Percentiles rank a stretch among this genome's conserved stretches.
Conservation (phyloP, 2,797 vertebrate species). For the Pempheris klunzingeri region DNA sequence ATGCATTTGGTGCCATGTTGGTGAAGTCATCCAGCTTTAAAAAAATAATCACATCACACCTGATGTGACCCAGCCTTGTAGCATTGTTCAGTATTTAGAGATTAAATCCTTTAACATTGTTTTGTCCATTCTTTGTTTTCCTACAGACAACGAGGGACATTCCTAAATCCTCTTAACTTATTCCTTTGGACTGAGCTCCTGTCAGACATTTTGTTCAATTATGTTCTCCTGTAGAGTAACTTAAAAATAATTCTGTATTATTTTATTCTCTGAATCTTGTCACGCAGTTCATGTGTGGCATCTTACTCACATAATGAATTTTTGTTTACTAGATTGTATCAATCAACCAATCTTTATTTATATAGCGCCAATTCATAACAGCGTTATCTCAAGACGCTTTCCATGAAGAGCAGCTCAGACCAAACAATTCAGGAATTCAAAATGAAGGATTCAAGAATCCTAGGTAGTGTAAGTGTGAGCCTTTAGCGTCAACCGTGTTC, state of each 20-base stretch:
- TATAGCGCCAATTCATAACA: no score
- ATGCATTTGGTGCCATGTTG: neutral
- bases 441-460: no score
- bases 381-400: no score
- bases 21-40: neutral
- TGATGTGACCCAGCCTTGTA: neutral
- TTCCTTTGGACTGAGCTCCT: neutral
- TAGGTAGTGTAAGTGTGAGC: no score
- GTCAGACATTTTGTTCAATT: neutral
- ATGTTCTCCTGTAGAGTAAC: neutral
- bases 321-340: neutral
- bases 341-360: no score
- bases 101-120: conserved; percentile 2
- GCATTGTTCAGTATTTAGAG: neutral
- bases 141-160: neutral
- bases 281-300: no score
- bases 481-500: neutral
- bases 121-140: neutral
- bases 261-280: neutral
- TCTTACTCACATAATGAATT: no score
- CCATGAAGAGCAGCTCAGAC: no score
- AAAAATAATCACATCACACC: neutral
- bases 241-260: neutral
- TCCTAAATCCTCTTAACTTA: neutral
- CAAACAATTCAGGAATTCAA: no score